Evolutionary conservation across 2,113 vertebrate species (phyloP), one percentile per base, ranked within the genome.

Genomic region (Pedetes capensis): DNA sequence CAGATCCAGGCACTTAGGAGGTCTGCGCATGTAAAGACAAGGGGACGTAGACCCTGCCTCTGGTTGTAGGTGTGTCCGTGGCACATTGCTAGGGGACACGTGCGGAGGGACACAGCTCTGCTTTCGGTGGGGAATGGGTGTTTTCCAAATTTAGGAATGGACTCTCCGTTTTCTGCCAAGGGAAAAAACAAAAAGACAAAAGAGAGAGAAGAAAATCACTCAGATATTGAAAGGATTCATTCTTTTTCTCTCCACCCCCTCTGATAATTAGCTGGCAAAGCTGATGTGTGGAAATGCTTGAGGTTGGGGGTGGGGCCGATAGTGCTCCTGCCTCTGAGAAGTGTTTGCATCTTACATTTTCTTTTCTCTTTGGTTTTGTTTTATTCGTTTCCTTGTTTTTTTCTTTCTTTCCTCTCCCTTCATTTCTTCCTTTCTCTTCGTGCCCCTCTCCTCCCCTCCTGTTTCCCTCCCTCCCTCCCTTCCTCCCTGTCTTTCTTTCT

Each of bases 131-230:
- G 12, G 20, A 59, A 2, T n/a, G n/a, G n/a, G 75, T 95, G 23
- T 94, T 92, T 95, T 96, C 96, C 87, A 97, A 84, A 94, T 96
- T 95, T 96, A 96, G 90, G 71, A 96, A 47, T 90, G 14, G 63
- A n/a, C 12, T 89, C 10, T 49, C 8, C 39, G 78, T 92, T 94
- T 96, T 51, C 59, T 95, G 87, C 83, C 90, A 95, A 92, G 32
- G 69, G 53, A 34, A 93, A 34, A 86, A 85, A 89, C 55, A 93
- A n/a, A 91, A 69, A 87, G 79, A 92, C 92, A 92, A 91, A 96
- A 93, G 89, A 85, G 74, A 25, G n/a, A 59, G 42, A 64, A 95
- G 72, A 72, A 93, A 59, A 75, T 51, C 42, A 57, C 6, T 94
- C 51, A 71, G 80, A 79, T 75, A 47, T 25, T 91, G 83, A 92